Evolutionary conservation across 2,888 invertebrate genomes (phyloP), one percentile per base, ranked within the genome.

Genomic region (Calliphora vomitoria): DNA sequence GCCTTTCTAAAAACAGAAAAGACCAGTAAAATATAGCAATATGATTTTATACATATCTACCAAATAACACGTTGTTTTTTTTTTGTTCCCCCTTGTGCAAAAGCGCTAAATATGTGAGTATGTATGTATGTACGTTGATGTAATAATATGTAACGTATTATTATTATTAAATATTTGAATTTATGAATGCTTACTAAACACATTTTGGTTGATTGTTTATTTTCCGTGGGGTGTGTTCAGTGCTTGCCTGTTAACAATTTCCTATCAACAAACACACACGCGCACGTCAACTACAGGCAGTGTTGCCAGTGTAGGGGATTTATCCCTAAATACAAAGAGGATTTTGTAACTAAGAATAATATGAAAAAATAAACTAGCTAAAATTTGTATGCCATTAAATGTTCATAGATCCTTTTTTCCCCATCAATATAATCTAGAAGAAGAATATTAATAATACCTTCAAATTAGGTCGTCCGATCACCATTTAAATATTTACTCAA

Each of bases 201-300:
- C 50, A 18, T 35, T 20, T 18, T 53, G 15, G n/a, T 15, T 35
- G 11, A 47, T 78, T 75, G 76, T 38, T 60, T 80, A 53, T 50
- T 35, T 71, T 68, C 64, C 20, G 35, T 79, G 71, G 50, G 20
- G 80, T 71, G 41, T 80, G 80, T 71, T 80, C 64, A 80, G 71
- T 80, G 15, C 15, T 4, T 58, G 79, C 10, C 15, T n/a, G 25
- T 25, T 25, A 8, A 13, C 5, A 38, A 41, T 50, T 25, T 69
- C n/a, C 13, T 50, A n/a, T 8, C 8, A 20, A 35, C 15, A 25
- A 20, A n/a, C 1, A 25, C 11, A 50, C 76, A 47, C 62, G 64
- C 62, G 50, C 6, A 55, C 18, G 18, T 25, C 25, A 25, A 47
- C 5, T 50, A 53, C 64, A 75, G 31, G 41, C 38, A 47, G 25